Evolutionary conservation across 2,113 vertebrate genomes (phyloP).

Genomic region (Microtus pennsylvanicus): DNA sequence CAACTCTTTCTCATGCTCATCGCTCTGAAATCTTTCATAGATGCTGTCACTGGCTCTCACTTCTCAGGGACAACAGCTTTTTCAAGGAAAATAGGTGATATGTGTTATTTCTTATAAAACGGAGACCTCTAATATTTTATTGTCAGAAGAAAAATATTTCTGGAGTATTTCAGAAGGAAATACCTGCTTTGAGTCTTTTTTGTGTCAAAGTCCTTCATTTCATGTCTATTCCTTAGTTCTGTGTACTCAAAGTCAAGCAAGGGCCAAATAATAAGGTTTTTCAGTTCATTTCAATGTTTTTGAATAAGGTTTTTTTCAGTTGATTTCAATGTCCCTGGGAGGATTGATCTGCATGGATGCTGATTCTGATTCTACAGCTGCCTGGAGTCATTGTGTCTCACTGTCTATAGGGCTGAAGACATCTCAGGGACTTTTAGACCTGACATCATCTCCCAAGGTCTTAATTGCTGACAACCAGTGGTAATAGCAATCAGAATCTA

Average conservation of each 20-base stretch:
- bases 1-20: not conserved
- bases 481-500: not conserved
- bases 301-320: not conserved
- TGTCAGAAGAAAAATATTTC: not conserved
- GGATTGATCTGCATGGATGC: not conserved
- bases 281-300: not conserved
- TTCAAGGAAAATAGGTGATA: not conserved
- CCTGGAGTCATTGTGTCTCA: not conserved
- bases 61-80: not conserved
- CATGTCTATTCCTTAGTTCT: not conserved
- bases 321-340: not conserved
- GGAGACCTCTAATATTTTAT: not conserved
- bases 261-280: not conserved
- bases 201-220: not conserved
- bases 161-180: not conserved
- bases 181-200: not conserved
- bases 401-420: not conserved
- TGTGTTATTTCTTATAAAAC: not conserved
- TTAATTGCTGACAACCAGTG: not conserved
- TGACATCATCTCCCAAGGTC: not conserved
- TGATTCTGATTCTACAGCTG: not conserved
- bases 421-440: not conserved
- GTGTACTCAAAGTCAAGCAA: not conserved
- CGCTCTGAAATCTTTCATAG: not conserved
- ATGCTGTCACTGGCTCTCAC: not conserved